These are phyloP conservation scores for Crotalus tigris DNA, from an alignment of 2,113 vertebrate species.

Conservation along the genomic window DNA sequence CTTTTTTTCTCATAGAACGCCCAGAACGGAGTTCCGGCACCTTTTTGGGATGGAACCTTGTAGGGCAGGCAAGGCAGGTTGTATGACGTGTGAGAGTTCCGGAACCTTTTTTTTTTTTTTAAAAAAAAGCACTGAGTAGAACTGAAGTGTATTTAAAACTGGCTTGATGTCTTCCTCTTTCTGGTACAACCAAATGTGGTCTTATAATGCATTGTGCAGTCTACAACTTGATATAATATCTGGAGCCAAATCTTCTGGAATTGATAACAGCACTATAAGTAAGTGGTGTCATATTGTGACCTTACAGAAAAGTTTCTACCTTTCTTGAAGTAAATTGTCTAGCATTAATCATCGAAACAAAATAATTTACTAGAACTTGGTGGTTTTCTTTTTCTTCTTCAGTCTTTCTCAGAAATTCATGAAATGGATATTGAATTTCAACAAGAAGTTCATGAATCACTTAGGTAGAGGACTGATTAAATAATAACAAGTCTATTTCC, in stretches of 20 bases:
- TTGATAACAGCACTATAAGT: neutral
- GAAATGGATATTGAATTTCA: conserved; percentile 64
- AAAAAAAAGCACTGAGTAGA: neutral
- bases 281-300: conserved; percentile 15
- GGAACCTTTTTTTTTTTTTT: too few relatives aligned
- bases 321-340: conserved; percentile 42
- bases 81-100: too few relatives aligned
- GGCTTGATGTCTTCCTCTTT: neutral
- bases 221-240: neutral
- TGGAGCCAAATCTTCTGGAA: neutral
- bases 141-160: neutral
- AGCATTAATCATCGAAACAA: conserved; percentile 28
- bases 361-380: conserved; percentile 43
- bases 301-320: conserved; percentile 25
- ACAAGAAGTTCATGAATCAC: conserved; percentile 64
- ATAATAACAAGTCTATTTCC: conserved; percentile 66
- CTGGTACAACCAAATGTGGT: neutral
- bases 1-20: too few relatives aligned
- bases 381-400: conserved; percentile 6
- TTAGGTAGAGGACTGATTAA: conserved; percentile 66
- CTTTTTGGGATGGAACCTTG: too few relatives aligned
- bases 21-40: too few relatives aligned
- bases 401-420: conserved; percentile 51
- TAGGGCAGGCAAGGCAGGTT: too few relatives aligned
- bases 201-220: neutral